phyloP scores from a whole-genome alignment of 2,113 vertebrate genomes.

The Gyps fulvus region DNA sequence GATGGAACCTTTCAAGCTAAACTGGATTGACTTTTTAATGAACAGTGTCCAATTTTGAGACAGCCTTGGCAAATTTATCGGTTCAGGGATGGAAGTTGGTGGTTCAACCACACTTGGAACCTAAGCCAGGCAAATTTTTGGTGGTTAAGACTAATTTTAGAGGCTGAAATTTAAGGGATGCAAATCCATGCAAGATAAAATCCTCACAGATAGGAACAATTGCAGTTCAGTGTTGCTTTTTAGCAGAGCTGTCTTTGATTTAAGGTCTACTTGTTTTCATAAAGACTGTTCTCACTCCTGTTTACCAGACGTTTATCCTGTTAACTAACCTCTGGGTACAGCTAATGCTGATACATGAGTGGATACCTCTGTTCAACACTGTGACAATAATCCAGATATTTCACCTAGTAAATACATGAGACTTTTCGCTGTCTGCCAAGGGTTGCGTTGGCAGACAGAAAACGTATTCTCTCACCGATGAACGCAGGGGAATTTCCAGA shows the following conservation, averaged over 20 bases:
- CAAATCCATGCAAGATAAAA: neutral
- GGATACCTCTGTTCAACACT: neutral
- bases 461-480: neutral
- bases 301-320: neutral
- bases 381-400: constrained; percentile 39
- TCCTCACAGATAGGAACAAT: neutral
- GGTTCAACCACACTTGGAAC: constrained; percentile 34
- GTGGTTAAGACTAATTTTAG: constrained; percentile 34
- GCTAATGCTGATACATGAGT: neutral
- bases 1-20: constrained; percentile 45
- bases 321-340: neutral
- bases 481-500: neutral
- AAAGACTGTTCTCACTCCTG: neutral
- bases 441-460: neutral
- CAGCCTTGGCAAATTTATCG: neutral
- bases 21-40: constrained; percentile 39
- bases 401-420: constrained; percentile 27
- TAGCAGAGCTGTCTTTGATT: neutral
- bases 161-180: constrained; percentile 18
- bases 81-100: constrained; percentile 11
- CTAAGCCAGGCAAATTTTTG: neutral
- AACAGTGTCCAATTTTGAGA: constrained; percentile 10
- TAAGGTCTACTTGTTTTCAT: neutral
- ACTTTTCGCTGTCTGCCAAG: neutral
- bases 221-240: neutral